Conservation (phyloP, 2,797 vertebrate genomes). For the Meriones psammophilus region DNA sequence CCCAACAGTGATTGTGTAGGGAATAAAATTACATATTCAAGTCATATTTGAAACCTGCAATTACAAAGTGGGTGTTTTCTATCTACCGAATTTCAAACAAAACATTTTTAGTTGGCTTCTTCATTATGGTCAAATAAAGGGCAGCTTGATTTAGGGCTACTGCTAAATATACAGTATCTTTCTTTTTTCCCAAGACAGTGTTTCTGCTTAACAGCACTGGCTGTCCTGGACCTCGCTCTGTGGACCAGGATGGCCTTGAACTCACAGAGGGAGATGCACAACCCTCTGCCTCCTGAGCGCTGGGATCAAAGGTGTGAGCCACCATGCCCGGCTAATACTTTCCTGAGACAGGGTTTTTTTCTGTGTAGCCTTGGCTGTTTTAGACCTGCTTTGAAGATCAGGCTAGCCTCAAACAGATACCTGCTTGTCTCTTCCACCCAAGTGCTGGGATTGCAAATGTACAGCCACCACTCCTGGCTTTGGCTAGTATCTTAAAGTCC, state of each 20-base stretch:
- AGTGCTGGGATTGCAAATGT: background rate
- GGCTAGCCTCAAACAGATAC: background rate
- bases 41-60: constrained; percentile 1
- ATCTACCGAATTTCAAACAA: background rate
- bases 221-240: background rate
- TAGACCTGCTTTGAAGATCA: background rate
- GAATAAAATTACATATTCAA: constrained; percentile 51
- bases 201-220: background rate
- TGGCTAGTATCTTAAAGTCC: background rate
- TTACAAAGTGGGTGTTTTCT: background rate
- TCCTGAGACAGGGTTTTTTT: background rate
- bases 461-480: background rate
- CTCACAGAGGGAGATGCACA: background rate
- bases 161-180: background rate
- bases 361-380: background rate
- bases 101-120: background rate
- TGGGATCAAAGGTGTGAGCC: background rate
- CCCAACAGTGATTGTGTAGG: background rate
- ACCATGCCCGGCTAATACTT: background rate
- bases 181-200: background rate
- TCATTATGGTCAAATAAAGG: background rate
- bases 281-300: background rate
- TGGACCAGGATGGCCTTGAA: background rate
- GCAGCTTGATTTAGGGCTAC: background rate
- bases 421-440: background rate